Percentiles rank a stretch among this genome's conserved stretches.
These are phyloP conservation scores for Tursiops truncatus DNA, from an alignment of 2,113 vertebrate species.

Conservation along the genomic window DNA sequence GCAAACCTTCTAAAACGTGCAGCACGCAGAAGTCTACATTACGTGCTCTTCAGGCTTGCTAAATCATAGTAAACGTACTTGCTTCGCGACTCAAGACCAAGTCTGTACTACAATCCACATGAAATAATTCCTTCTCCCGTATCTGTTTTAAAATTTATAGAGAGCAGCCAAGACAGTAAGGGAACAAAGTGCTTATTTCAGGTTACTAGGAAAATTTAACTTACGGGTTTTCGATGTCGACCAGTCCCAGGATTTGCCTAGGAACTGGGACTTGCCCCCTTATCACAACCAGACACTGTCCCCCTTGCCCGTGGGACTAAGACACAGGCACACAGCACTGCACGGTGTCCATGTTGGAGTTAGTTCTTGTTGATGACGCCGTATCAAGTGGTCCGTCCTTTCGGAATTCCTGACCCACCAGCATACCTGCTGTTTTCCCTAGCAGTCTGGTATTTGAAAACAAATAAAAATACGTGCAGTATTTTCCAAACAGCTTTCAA, in stretches of 20 bases:
- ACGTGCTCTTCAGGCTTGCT: slow-evolving; percentile 47
- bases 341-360: rapidly evolving
- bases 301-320: rapidly evolving
- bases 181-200: background rate
- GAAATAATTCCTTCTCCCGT: background rate
- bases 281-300: background rate
- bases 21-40: background rate
- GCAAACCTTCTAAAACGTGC: background rate
- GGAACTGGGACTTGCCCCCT: background rate
- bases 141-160: background rate
- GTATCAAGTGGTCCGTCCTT: slow-evolving; percentile 50
- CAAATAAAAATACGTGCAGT: slow-evolving; percentile 69
- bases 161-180: background rate
- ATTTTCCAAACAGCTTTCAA: slow-evolving; percentile 68
- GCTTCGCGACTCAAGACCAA: background rate
- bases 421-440: slow-evolving; percentile 69
- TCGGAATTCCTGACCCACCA: background rate
- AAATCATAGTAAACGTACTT: background rate
- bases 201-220: background rate
- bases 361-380: background rate
- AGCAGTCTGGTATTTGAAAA: slow-evolving; percentile 56
- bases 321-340: background rate
- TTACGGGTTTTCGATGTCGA: background rate
- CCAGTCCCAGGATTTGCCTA: background rate
- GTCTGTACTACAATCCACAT: background rate